Evolutionary conservation across 2,113 vertebrate species (phyloP).

Genomic region (Recurvirostra avosetta): DNA sequence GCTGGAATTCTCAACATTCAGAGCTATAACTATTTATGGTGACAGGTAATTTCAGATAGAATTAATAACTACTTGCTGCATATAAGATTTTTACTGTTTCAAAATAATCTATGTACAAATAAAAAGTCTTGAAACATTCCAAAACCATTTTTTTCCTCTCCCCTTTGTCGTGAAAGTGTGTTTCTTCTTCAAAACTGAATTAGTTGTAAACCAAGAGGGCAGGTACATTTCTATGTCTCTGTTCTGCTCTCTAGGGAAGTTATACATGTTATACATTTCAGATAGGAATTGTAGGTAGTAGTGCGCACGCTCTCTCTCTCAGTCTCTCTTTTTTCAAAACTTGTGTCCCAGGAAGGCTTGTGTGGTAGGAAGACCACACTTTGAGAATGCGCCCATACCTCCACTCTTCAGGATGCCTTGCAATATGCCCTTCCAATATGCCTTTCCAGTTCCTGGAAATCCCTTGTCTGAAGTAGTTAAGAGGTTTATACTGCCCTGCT

Average conservation of each 20-base stretch:
- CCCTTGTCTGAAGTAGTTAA: not conserved
- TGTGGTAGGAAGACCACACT: not conserved
- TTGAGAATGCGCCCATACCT: not conserved
- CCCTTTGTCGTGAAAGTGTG: not conserved
- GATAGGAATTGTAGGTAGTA: not conserved
- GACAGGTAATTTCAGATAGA: not conserved
- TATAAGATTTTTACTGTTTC: not conserved
- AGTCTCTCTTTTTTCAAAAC: not conserved
- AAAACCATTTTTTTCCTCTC: not conserved
- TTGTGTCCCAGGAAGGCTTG: not conserved
- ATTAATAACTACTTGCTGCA: not conserved
- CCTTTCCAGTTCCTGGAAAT: not conserved
- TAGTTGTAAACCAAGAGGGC: not conserved
- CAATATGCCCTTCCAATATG: not conserved
- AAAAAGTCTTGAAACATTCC: not conserved
- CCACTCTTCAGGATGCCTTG: not conserved
- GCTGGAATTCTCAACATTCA: not conserved
- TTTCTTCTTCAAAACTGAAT: not conserved
- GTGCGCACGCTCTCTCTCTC: accelerated
- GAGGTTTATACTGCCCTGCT: not conserved
- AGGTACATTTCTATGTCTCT: not conserved
- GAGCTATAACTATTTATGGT: not conserved
- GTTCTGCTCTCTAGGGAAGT: not conserved
- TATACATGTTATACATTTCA: not conserved
- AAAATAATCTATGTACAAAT: not conserved